Percentiles rank a stretch among this genome's conserved stretches.
Evolutionary conservation across 2,888 invertebrate species (phyloP).

Genomic region (Azorinus chamasolen): DNA sequence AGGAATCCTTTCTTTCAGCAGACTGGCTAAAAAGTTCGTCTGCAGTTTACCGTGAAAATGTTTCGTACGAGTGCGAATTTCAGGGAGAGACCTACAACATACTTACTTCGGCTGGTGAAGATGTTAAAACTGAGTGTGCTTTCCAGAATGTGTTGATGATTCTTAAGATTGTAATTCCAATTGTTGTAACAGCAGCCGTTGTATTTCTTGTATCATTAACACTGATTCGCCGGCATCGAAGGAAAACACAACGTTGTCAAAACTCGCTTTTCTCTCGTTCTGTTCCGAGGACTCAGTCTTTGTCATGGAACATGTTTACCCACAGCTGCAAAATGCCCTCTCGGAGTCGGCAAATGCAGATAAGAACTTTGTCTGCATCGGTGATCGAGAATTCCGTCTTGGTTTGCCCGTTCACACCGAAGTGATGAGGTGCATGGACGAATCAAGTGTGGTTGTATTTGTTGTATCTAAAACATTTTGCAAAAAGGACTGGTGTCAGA

Average conservation of each 20-base stretch:
- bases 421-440: conserved; percentile 31
- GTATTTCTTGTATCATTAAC: background rate
- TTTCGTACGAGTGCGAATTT: conserved; percentile 1
- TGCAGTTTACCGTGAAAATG: background rate
- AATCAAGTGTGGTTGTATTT: conserved; percentile 25
- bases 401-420: conserved; percentile 19
- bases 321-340: conserved; percentile 13
- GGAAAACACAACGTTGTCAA: background rate
- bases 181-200: background rate
- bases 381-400: conserved; percentile 21
- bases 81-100: background rate
- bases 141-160: background rate
- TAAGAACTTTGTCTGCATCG: conserved; percentile 14
- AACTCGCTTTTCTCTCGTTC: conserved; percentile 25
- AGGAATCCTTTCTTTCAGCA: background rate
- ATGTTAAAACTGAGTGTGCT: conserved; percentile 6
- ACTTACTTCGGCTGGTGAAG: background rate
- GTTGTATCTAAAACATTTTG: conserved; percentile 31
- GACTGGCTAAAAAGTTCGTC: conserved; percentile 10
- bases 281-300: conserved; percentile 22
- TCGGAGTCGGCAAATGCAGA: conserved; percentile 5
- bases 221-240: background rate
- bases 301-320: conserved; percentile 23
- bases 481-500: conserved; percentile 30
- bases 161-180: background rate